Base-by-base conservation (phyloP, 2,888 invertebrate species). In the Thalpophila matura region DNA sequence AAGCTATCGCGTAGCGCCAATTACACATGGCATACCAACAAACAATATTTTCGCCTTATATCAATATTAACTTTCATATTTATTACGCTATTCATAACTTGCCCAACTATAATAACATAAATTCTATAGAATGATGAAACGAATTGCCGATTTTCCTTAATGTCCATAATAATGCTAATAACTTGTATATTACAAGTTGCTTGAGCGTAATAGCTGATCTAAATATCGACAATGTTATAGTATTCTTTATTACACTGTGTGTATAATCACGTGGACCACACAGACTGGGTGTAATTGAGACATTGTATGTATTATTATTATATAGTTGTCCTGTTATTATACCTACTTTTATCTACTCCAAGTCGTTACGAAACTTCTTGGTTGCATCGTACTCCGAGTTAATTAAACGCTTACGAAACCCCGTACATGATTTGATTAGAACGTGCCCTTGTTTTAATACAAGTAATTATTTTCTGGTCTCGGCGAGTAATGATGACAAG, bases 191-290 rank as follows among this genome's bases (percentile, higher is more conserved):
- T 94, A 94, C 88, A 81, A 82, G 91, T 89, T 86, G 91, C 88
- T 91, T 88, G 85, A 87, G 82, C 86, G 86, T 93, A 93, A 94
- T 93, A 86, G 89, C 86, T 86, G 90, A 86, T 88, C 87, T 92
- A 87, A 92, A 90, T 91, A 88, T 89, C 89, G 89, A 87, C 91
- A 89, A 89, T 91, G 85, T 89, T 87, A 84, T 83, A 86, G 82
- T 87, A 89, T 87, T 88, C 86, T 89, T 87, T 86, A 91, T 91
- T 90, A 87, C 68, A 77, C 79, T 82, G 80, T 76, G 80, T 83
- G 83, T 88, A 87, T 93, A 92, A 93, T 92, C 83, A 88, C 82
- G 80, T 73, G 81, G 94, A 93, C 94, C 94, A 93, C 94, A 94
- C 94, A 90, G 85, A 79, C 74, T 77, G 79, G 81, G 20, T 77